Percentiles rank a stretch among this genome's conserved stretches.
These are phyloP conservation scores for Notodonta ziczac DNA, from an alignment of 2,888 invertebrate species.

Conservation along the genomic window DNA sequence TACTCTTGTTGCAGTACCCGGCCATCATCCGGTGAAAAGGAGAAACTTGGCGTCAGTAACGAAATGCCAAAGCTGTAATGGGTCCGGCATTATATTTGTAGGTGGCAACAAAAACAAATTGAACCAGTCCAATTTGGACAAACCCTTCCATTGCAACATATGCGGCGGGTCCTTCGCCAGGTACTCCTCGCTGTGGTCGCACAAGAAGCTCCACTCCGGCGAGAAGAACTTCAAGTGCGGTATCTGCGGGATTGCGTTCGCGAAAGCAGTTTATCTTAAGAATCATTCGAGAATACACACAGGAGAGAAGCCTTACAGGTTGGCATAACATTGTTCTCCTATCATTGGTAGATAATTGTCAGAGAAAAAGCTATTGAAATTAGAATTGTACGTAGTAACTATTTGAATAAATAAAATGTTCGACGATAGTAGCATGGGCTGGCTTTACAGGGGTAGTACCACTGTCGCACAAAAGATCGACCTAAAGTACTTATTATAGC, in stretches of 20 bases:
- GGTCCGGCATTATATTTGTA: constrained; percentile 93
- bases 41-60: constrained; percentile 93
- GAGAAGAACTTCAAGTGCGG: constrained; percentile 94
- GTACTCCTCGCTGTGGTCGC: constrained; percentile 95
- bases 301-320: constrained; percentile 86
- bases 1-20: constrained; percentile 66
- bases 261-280: constrained; percentile 95
- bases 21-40: constrained; percentile 92
- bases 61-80: constrained; percentile 95
- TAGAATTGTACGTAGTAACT: too few species aligned
- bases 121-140: constrained; percentile 87
- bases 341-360: too few species aligned
- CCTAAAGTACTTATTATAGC: too few species aligned
- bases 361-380: too few species aligned
- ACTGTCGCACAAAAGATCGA: too few species aligned
- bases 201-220: constrained; percentile 93
- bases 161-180: constrained; percentile 93
- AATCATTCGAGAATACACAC: constrained; percentile 95
- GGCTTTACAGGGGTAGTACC: too few species aligned
- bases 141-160: constrained; percentile 95
- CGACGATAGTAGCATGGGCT: too few species aligned
- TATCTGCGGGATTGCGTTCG: constrained; percentile 94
- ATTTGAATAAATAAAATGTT: too few species aligned
- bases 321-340: constrained; percentile 8
- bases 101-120: constrained; percentile 87